These are phyloP conservation scores for Subanguina moxae DNA, from an alignment of 1,140 invertebrate species.

Conservation along the genomic window DNA sequence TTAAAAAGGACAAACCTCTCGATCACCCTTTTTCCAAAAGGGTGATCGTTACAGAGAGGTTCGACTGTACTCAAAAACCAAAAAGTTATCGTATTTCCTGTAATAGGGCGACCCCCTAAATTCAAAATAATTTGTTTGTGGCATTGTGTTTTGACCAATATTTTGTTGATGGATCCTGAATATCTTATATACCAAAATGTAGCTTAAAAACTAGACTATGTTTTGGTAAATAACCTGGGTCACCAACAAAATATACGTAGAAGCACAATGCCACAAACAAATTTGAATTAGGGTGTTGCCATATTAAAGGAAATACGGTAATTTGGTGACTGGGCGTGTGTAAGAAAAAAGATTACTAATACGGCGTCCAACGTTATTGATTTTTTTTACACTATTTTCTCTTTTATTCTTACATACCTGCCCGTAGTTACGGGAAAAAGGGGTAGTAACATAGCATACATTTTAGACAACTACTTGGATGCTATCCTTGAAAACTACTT, in stretches of 20 bases:
- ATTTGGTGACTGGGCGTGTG: too few relatives aligned
- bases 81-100: too few relatives aligned
- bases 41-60: too few relatives aligned
- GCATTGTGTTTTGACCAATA: not conserved
- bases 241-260: too few relatives aligned
- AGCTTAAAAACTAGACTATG: not conserved
- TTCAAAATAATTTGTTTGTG: too few relatives aligned
- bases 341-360: conserved; percentile 5
- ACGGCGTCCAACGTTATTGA: not conserved
- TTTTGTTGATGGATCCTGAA: too few relatives aligned
- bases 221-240: not conserved
- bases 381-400: not conserved
- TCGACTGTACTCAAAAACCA: too few relatives aligned
- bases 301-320: not conserved
- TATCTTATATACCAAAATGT: too few relatives aligned
- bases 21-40: too few relatives aligned
- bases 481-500: not conserved
- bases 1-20: too few relatives aligned
- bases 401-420: not conserved
- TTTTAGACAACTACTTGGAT: not conserved
- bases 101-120: too few relatives aligned
- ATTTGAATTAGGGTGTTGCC: not conserved
- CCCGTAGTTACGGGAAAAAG: not conserved
- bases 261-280: not conserved
- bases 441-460: not conserved